Evolutionary conservation across 2,797 vertebrate species (phyloP).

Genomic region (Calcarius lapponicus): DNA sequence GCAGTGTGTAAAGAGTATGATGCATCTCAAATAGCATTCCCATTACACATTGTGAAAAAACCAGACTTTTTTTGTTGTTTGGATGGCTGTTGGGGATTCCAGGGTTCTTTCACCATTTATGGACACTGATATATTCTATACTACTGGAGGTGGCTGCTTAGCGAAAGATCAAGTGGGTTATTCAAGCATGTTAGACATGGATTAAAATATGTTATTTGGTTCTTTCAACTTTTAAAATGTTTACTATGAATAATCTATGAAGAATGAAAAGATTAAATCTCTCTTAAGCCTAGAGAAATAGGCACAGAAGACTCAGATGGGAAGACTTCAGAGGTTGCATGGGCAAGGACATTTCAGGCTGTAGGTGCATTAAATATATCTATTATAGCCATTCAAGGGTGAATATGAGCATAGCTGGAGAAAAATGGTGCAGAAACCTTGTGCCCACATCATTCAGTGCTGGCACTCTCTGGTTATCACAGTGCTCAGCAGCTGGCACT

Average conservation of each 20-base stretch:
- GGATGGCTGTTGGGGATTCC: background rate
- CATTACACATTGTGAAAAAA: conserved; percentile 23
- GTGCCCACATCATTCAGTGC: background rate
- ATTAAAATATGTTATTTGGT: background rate
- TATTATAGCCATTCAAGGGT: background rate
- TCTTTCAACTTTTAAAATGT: background rate
- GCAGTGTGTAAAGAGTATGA: conserved; percentile 40
- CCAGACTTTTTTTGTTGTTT: background rate
- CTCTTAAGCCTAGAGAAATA: background rate
- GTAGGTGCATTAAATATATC: background rate
- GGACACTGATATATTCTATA: background rate
- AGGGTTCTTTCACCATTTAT: conserved; percentile 22
- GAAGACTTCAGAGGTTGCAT: background rate
- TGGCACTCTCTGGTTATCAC: background rate
- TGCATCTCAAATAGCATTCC: conserved; percentile 40
- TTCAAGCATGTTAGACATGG: background rate
- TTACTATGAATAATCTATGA: background rate
- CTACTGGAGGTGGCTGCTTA: background rate
- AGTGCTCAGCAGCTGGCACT: background rate
- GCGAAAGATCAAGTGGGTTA: background rate
- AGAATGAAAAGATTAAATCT: background rate
- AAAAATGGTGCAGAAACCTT: background rate
- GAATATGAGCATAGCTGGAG: background rate
- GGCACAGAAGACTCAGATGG: background rate
- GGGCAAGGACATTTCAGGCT: background rate